Conservation (phyloP, 2,888 invertebrate species). For the Ferdinandea cuprea region DNA sequence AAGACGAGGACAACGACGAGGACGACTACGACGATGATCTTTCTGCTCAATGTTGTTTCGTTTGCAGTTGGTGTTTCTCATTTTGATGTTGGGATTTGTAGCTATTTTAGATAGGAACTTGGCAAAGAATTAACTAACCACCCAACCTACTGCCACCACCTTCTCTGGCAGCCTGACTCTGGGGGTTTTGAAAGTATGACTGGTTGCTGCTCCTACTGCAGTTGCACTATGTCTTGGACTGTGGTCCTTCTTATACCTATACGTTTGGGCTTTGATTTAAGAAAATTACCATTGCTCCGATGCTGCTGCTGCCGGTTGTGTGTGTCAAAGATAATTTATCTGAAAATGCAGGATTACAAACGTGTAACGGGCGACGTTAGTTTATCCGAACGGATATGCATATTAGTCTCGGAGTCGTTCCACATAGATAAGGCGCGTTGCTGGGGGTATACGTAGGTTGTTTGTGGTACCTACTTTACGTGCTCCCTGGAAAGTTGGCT, state of each 20-base stretch:
- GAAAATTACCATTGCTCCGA: conserved; percentile 63
- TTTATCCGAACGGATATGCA: conserved; percentile 74
- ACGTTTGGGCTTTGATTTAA: conserved; percentile 67
- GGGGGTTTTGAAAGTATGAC: conserved; percentile 19
- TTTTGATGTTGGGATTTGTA: conserved; percentile 75
- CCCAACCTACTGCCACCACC: conserved; percentile 61
- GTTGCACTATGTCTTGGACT: conserved; percentile 26
- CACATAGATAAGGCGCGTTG: conserved; percentile 71
- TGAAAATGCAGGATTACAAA: conserved; percentile 74
- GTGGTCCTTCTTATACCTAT: conserved; percentile 43
- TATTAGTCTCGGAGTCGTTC: conserved; percentile 72
- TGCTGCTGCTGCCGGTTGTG: conserved; percentile 62
- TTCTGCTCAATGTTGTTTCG: conserved; percentile 59
- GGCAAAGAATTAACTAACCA: conserved; percentile 73
- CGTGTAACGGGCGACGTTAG: conserved; percentile 74
- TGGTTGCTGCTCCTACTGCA: conserved; percentile 17
- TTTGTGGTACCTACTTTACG: conserved; percentile 24
- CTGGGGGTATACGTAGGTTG: conserved; percentile 55
- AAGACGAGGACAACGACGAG: conserved; percentile 36
- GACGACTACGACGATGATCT: conserved; percentile 38
- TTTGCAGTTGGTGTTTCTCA: conserved; percentile 70
- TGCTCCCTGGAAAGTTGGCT: conserved; percentile 13
- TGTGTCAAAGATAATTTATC: conserved; percentile 68
- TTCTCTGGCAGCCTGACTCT: not conserved
- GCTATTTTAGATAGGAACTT: conserved; percentile 74